phyloP scores from a whole-genome alignment of 2,797 vertebrate species.

The Sebastes trivittatus region DNA sequence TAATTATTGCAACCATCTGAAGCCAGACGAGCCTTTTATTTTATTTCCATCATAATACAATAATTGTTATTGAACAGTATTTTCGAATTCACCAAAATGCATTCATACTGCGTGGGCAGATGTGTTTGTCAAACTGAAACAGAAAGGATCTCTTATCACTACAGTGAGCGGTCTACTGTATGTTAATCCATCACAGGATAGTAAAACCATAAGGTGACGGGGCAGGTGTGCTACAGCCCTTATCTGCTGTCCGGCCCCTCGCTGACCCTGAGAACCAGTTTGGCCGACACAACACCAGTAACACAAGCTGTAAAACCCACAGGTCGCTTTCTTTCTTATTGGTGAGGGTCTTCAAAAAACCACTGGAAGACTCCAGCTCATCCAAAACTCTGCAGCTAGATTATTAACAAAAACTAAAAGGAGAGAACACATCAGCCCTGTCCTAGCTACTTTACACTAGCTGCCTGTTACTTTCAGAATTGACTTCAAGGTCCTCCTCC shows the following conservation, averaged over 20 bases:
- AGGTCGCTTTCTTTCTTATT: constrained; percentile 1
- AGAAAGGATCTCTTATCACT: constrained; percentile 39
- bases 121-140: constrained; percentile 25
- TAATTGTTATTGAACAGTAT: not conserved
- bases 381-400: too few species aligned
- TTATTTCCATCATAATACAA: not conserved
- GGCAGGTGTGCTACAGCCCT: constrained; percentile 37
- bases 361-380: too few species aligned
- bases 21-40: constrained; percentile 32
- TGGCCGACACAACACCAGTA: constrained; percentile 31
- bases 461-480: too few species aligned
- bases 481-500: too few species aligned
- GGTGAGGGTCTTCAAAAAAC: not conserved
- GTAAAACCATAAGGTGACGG: constrained; percentile 21
- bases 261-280: constrained; percentile 49
- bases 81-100: not conserved
- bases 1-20: constrained; percentile 71
- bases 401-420: too few species aligned
- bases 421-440: too few species aligned
- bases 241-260: constrained; percentile 49
- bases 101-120: not conserved
- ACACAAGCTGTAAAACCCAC: constrained; percentile 45
- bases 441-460: too few species aligned
- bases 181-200: constrained; percentile 50
- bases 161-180: constrained; percentile 22